Evolutionary conservation across 1,140 invertebrate genomes (phyloP), one percentile per base, ranked within the genome.

Genomic region (Lordiphosa mommai): DNA sequence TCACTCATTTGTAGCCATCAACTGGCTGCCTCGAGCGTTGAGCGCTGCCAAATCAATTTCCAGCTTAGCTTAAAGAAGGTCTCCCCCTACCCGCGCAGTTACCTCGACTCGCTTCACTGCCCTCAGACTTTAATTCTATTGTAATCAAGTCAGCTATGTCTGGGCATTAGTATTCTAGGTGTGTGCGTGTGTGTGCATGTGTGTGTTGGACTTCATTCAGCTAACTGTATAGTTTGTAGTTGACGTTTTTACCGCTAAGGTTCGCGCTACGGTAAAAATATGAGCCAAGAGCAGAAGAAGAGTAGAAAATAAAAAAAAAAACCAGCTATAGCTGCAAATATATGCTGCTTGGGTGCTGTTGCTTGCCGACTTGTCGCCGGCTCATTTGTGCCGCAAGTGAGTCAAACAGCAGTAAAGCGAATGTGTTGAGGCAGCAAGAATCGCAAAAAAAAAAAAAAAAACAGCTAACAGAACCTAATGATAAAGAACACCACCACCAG

Each of bases 181-280:
- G 16, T 8, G 23, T 46, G 33, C 17, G 34, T 49, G 30, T 12
- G 23, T 51, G 10, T 37, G 17, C 16, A 6, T 43, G 27, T 58
- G 16, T 60, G 32, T 12, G 52, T 43, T 30, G 44, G 37, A 43
- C 47, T 74, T 63, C 51, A 63, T 67, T 72, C 55, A 74, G 58
- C 47, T 86, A 86, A 86, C 84, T 87, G 84, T 86, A 85, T 86
- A 84, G 84, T 87, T 86, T 86, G 84, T 86, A 86, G 84, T 72
- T 79, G 84, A 65, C 65, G 77, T 46, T 82, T 86, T 87, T 86
- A 86, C 84, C 84, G 84, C 84, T 86, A 87, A 74, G 66, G 84
- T 86, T 86, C 84, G 84, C 72, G 76, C 53, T 86, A 86, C 84
- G 84, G 84, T 86, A 86, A 86, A 86, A 87, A 76, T 79, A 82